A percentile compares a stretch with the other conserved stretches of the same genome.
Conservation (phyloP, 2,113 vertebrate species). For the Peromyscus polionotus region DNA sequence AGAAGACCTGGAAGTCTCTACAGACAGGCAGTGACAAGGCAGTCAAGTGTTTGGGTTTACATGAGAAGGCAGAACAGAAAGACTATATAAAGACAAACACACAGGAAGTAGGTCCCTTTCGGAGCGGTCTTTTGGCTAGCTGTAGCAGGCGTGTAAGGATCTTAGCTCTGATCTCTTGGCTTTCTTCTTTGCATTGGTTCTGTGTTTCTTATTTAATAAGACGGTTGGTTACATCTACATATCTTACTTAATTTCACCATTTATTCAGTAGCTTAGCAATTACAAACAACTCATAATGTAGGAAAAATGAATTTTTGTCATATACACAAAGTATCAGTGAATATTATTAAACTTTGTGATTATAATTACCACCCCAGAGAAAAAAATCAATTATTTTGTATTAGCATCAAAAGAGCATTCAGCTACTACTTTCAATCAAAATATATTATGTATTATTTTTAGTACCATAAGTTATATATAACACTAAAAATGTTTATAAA, state of each 20-base stretch:
- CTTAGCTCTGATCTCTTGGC: too few relatives aligned
- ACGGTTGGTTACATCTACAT: too few relatives aligned
- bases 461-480: neutral
- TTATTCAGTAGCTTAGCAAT: neutral
- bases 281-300: neutral
- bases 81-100: too few relatives aligned
- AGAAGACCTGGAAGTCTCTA: too few relatives aligned
- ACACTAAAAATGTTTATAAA: neutral
- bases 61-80: too few relatives aligned
- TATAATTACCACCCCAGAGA: neutral
- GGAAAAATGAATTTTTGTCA: neutral
- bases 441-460: neutral
- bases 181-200: too few relatives aligned
- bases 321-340: neutral
- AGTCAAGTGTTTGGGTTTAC: too few relatives aligned
- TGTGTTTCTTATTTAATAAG: too few relatives aligned
- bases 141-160: too few relatives aligned
- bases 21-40: too few relatives aligned
- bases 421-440: neutral
- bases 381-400: slow-evolving; percentile 1
- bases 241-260: neutral
- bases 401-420: neutral
- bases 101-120: too few relatives aligned
- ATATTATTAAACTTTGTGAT: neutral
- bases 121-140: too few relatives aligned